Base-by-base conservation (phyloP, 2,888 invertebrate species). In the Toxonevra muliebris region DNA sequence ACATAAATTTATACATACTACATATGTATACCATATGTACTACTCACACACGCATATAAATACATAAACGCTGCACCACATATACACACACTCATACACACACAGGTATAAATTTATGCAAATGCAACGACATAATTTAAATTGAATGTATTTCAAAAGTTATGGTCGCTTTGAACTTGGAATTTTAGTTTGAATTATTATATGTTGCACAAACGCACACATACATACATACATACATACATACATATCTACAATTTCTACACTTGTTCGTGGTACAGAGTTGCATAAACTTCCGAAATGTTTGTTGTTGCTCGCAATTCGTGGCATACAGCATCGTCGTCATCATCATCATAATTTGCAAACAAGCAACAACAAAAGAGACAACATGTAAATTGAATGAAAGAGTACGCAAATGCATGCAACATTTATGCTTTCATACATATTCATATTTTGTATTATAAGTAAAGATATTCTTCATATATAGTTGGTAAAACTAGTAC, bases 91-190 rank as follows among this genome's bases (percentile, higher is more conserved):
- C 30, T 9, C 10, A 42, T 41, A 59, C 12, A 55, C 64, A 55
- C 43, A 62, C 50, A 48, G 13, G 13, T 30, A 54, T 30, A 58
- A 19, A 13, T n/a, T 48, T 73, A 67, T 67, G 68, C 68, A 76
- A 73, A 65, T 17, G n/a, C 65, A 61, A 41, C 0, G 55, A 54
- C 20, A 54, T 48, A 61, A 19, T 45, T 45, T 20, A 13, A 15
- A 17, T 15, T n/a, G 15, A 30, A 20, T 50, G 19, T 13, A 20
- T 11, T 77, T 62, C 57, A 70, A 66, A 71, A 81, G 79, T 81
- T 79, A 82, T 82, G 78, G 79, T 73, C 77, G 79, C 79, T 81
- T 82, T 81, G 81, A 81, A 81, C 81, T 81, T 81, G 81, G 80
- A 77, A 76, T 77, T 81, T 72, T 75, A 70, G 79, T 80, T 78